Evolutionary conservation across 2,113 vertebrate species (phyloP), one percentile per base, ranked within the genome.

Genomic region (Lates calcarifer): DNA sequence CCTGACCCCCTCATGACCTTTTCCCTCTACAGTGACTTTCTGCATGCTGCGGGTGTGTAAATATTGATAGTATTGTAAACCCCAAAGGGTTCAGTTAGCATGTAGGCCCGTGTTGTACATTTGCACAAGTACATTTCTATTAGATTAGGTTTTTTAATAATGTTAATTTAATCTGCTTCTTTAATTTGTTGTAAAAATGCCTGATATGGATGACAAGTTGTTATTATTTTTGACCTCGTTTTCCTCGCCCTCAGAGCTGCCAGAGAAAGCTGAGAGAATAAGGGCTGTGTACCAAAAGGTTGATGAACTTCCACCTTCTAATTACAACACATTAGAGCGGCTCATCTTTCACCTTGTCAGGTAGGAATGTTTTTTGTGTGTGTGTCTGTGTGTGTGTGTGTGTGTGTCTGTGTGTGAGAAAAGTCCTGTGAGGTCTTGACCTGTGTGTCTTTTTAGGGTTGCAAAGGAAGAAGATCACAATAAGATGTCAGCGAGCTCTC

Each of bases 331-430:
- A 0, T 87, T 99, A 81, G 98, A 99, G 83, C 91, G 98, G 10
- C 96, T 99, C 12, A 92, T 99, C 92, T 99, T 99, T 92, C 98
- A 99, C 82, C 96, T 99, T 0, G 97, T 99, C 94, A 97, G 95
- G 98, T 98, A 95, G 94, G 81, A 24, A 17, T 22, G 29, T 56
- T 26, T 12, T 14, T 22, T 77, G 5, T 73, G 1, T 29, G 12
- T 13, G 1, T 12, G 1, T 24, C 6, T 15, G 8, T 47, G 1
- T 12, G 1, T 24, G 8, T 15, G 8, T 47, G 1, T n/a, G n/a
- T 77, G 5, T 73, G 1, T 29, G 12, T 13, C 1, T 12, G 1
- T 24, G 8, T 15, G 8, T 47, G 1, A 20, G 56, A 15, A 22
- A 58, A 14, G 6, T 35, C 5, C 9, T 3, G 1, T 53, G 35